Conservation (phyloP, 2,797 vertebrate species). For the Trachurus trachurus region DNA sequence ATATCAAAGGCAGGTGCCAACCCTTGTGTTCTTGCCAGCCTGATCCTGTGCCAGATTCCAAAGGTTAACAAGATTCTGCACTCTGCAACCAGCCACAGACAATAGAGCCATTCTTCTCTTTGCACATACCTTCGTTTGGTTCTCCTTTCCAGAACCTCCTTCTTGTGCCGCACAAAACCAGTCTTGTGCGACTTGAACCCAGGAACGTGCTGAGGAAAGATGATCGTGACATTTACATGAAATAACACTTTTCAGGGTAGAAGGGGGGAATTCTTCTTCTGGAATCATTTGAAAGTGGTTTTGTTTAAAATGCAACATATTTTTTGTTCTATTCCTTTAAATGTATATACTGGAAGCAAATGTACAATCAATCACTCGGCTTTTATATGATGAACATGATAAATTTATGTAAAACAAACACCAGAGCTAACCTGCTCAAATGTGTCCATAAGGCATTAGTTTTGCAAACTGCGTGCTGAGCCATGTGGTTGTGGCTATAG, state of each 20-base stretch:
- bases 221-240: conserved; percentile 59
- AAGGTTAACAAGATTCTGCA: conserved; percentile 82
- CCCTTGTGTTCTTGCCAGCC: conserved; percentile 71
- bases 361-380: neutral
- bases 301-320: conserved; percentile 1
- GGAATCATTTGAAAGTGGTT: conserved; percentile 16
- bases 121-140: conserved; percentile 71
- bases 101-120: conserved; percentile 78
- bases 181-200: conserved; percentile 59
- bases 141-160: conserved; percentile 70
- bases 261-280: conserved; percentile 5
- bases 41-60: conserved; percentile 73
- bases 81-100: conserved; percentile 72
- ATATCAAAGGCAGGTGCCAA: conserved; percentile 78
- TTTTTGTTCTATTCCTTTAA: neutral
- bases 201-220: conserved; percentile 58
- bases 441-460: neutral
- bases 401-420: neutral
- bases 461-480: neutral
- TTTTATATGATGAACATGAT: neutral
- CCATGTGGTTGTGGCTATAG: too few species aligned
- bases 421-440: neutral
- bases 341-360: neutral
- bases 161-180: conserved; percentile 70
- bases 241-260: conserved; percentile 53